phyloP scores from a whole-genome alignment of 2,113 vertebrate species.

The Desmodus rotundus region DNA sequence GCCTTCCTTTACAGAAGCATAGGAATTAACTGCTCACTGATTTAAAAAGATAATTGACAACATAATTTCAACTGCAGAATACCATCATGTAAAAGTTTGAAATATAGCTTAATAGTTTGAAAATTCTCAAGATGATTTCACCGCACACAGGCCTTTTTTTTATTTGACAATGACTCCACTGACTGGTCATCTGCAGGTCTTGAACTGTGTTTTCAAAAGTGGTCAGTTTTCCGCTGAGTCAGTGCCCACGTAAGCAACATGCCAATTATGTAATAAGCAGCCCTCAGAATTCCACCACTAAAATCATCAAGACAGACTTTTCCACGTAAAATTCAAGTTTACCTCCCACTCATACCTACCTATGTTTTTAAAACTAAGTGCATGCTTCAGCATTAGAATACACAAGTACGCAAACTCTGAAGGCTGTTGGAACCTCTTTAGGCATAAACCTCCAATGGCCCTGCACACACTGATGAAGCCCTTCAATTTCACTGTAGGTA shows the following conservation, averaged over 20 bases:
- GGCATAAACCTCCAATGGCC: background rate
- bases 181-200: background rate
- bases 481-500: background rate
- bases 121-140: background rate
- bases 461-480: background rate
- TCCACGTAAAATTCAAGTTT: background rate
- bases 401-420: background rate
- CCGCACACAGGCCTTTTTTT: background rate
- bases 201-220: background rate
- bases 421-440: background rate
- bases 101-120: too few species aligned
- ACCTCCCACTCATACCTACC: background rate
- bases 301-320: slow-evolving; percentile 1
- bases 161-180: background rate
- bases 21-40: background rate
- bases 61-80: slow-evolving; percentile 1
- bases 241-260: background rate
- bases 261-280: background rate
- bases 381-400: background rate
- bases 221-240: background rate
- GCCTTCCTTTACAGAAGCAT: background rate
- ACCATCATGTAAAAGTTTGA: too few species aligned
- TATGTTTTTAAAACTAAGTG: background rate
- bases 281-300: background rate
- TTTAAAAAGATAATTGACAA: background rate